Base-by-base conservation (phyloP, 1,140 invertebrate genomes). In the Ectropis grisescens region DNA sequence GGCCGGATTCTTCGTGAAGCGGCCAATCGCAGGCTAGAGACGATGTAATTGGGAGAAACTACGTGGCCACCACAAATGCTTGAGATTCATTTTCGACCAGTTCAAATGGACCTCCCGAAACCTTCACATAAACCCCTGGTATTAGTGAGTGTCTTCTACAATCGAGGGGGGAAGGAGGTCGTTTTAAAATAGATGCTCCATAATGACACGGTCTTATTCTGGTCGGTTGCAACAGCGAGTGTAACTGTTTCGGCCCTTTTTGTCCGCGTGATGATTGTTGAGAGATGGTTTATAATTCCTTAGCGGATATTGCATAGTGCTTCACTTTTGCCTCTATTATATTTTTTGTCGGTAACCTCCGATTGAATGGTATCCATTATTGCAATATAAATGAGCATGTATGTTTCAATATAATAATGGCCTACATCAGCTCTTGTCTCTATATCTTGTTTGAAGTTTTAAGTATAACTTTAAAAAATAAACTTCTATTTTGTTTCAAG, bases 11-110 rank as follows among this genome's bases (percentile, higher is more conserved):
- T 61, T 75, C 58, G 55, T 57, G 51, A 48, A 51, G 59, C 64
- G 50, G 58, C 69, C 72, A 75, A 78, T 72, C 66, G 68, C 51
- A 42, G 62, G 52, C 67, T 74, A 72, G 67, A 72, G 62, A 62
- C 69, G 56, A 41, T 66, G 66, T 76, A 76, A 80, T 80, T 80
- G 71, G 68, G 69, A 70, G 69, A 76, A 74, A 72, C 69, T 74
- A 58, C 47, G 39, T 48, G 50, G 58, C 60, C 55, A 71, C 68
- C 68, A 60, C 67, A 65, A 72, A 69, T 62, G 59, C 54, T 66
- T 49, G 59, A 69, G 54, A 65, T 66, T 64, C 45, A 36, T 51
- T 43, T 37, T 30, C 47, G 53, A 38, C 68, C 68, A 67, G 48
- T 45, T 16, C 34, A 37, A 11, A 33, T 33, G 42, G 74, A 72